Conservation (phyloP, 2,113 vertebrate species). For the Oncorhynchus gorbuscha region DNA sequence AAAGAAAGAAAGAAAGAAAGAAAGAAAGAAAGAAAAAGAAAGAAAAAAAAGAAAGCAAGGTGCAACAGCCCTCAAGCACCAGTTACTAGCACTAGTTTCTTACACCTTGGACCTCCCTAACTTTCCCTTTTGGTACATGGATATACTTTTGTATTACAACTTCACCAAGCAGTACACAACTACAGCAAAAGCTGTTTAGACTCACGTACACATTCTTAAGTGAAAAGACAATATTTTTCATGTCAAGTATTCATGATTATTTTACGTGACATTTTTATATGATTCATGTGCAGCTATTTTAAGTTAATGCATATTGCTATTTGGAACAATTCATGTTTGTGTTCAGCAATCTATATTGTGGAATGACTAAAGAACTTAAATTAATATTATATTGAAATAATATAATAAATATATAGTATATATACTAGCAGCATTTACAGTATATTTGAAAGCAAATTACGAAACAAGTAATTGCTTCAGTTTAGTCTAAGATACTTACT, state of each 20-base stretch:
- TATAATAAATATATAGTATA: slow-evolving; percentile 30
- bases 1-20: slow-evolving; percentile 6
- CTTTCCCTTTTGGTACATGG: slow-evolving; percentile 55
- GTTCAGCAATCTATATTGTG: slow-evolving; percentile 58
- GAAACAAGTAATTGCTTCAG: slow-evolving; percentile 52
- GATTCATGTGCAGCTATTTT: slow-evolving; percentile 71
- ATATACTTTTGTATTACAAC: slow-evolving; percentile 51
- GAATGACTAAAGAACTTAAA: slow-evolving; percentile 57
- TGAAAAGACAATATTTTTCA: slow-evolving; percentile 50
- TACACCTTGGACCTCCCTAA: slow-evolving; percentile 64
- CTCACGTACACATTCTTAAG: slow-evolving; percentile 36
- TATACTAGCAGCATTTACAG: slow-evolving; percentile 52
- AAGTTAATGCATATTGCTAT: slow-evolving; percentile 61
- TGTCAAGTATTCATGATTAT: slow-evolving; percentile 68
- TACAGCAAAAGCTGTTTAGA: slow-evolving; percentile 52
- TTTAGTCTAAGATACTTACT: slow-evolving; percentile 50
- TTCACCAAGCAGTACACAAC: slow-evolving; percentile 37
- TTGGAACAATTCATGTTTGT: slow-evolving; percentile 65
- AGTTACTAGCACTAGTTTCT: slow-evolving; percentile 47
- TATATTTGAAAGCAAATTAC: slow-evolving; percentile 52
- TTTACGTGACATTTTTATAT: slow-evolving; percentile 61
- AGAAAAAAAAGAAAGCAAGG: slow-evolving; percentile 25
- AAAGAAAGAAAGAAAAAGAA: slow-evolving; percentile 7
- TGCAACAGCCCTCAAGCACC: slow-evolving; percentile 59
- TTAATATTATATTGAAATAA: slow-evolving; percentile 48